Evolutionary conservation across 2,113 vertebrate species (phyloP), one percentile per base, ranked within the genome.

Genomic region (Scophthalmus maximus): DNA sequence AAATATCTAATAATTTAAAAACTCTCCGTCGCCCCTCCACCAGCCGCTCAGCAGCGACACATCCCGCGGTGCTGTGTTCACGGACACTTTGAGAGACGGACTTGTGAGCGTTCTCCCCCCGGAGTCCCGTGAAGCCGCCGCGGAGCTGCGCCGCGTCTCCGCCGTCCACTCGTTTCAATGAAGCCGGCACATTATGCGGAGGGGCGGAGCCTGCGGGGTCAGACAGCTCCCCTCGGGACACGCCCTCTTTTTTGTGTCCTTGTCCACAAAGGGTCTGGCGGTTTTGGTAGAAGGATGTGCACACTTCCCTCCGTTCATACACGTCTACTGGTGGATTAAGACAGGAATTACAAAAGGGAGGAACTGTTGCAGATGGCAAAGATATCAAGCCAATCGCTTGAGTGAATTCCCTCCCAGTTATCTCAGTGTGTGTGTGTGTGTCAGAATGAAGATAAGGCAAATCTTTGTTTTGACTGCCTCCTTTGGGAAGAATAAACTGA

Each of bases 151-250:
- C 63, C 17, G 76, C 55, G 75, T 69, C 42, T 59, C 50, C 61
- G 72, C 73, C 36, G 84, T 84, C 78, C 76, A 44, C 11, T 66
- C 59, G 23, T 78, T 81, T 89, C 81, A 85, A 81, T 86, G 79
- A 58, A 82, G 8, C 91, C 91, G 91, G 91, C 84, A 81, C 40
- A 91, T 91, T 88, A 89, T 91, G 83, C 84, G 52, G 29, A 10
- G 75, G 11, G 89, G 91, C 70, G 88, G 88, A 53, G 88, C 72
- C 51, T 67, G 52, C 27, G 2, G 66, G 44, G 26, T 5, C 27
- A 6, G 36, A 15, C 79, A 57, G 27, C 70, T 26, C 52, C 76
- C 63, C 26, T 18, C 55, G 23, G 72, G 74, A 85, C 61, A 81
- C 90, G 86, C 90, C 88, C 85, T 86, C 81, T 79, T 78, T 78